Evolutionary conservation across 2,888 invertebrate genomes (phyloP), one percentile per base, ranked within the genome.

Genomic region (Blastobasis adustella): DNA sequence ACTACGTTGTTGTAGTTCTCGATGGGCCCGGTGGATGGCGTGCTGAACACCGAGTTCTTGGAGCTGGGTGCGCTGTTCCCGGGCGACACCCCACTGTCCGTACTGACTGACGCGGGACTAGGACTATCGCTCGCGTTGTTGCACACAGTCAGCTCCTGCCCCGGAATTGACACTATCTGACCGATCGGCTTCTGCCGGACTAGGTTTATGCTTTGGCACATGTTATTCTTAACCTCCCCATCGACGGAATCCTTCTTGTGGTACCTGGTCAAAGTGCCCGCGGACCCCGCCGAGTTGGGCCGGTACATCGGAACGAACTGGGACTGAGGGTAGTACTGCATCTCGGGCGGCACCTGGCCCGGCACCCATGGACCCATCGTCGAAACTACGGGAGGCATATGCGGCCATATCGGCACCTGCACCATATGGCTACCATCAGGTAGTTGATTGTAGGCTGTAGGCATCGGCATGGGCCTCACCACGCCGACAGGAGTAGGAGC

Each of bases 151-250:
- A 89, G 58, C 64, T 89, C 89, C 63, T 88, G 86, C 1, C 84
- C 85, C 2, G 84, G 82, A 49, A 81, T 56, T 43, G 86, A 79
- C 59, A 89, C 84, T 49, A 89, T 89, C 67, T 89, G 89, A 53
- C 89, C 89, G 46, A 89, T 76, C 56, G 87, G 86, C 75, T 89
- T 89, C 63, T 88, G 88, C 58, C 89, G 80, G 62, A 88, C 86
- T 72, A 89, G 76, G 67, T 85, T 89, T 71, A 89, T 82, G 70
- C 85, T 89, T 85, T 89, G 89, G 87, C 88, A 88, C 84, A 84
- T 71, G 59, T 79, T 79, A 56, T 56, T 73, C 62, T 82, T 87
- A 54, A 73, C 71, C 56, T 82, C 81, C 55, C 69, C 66, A 39
- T 82, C 82, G 52, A 64, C 65, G 2, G 68, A 49, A 40, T 84